Conservation (phyloP, 2,888 invertebrate species). For the Brachylomia viminalis region DNA sequence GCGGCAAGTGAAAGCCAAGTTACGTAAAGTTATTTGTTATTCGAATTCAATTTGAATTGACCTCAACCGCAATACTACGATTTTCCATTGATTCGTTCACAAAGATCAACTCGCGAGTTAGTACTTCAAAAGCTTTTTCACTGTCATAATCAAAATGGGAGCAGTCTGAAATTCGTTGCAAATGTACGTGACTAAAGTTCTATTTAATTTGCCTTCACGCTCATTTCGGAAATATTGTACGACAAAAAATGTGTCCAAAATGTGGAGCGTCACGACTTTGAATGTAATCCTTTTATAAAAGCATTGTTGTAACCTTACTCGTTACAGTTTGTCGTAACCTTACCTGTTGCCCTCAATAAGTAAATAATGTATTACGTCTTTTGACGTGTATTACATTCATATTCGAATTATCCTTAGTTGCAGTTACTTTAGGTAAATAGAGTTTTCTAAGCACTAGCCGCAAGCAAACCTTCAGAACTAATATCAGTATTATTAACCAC, state of each 20-base stretch:
- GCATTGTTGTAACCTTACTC: conserved; percentile 34
- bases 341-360: conserved; percentile 37
- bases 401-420: background rate
- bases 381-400: background rate
- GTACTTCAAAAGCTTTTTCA: conserved; percentile 49
- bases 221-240: conserved; percentile 49
- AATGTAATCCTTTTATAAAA: conserved; percentile 51
- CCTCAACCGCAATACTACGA: conserved; percentile 69
- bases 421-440: background rate
- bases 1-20: conserved; percentile 79
- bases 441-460: background rate
- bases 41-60: conserved; percentile 68
- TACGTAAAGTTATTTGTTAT: conserved; percentile 76
- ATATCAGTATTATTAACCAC: background rate
- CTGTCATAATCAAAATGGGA: conserved; percentile 25
- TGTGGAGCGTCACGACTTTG: conserved; percentile 52
- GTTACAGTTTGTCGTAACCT: conserved; percentile 44
- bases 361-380: conserved; percentile 23
- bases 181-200: conserved; percentile 49
- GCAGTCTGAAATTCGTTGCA: conserved; percentile 31
- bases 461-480: conserved; percentile 8
- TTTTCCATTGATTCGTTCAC: conserved; percentile 66
- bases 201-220: conserved; percentile 46
- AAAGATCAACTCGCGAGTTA: conserved; percentile 48
- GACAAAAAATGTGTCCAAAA: conserved; percentile 46